Evolutionary conservation across 35 echinoderm and acorn worm genomes (phyloP).

Genomic region (Ptychodera flava): DNA sequence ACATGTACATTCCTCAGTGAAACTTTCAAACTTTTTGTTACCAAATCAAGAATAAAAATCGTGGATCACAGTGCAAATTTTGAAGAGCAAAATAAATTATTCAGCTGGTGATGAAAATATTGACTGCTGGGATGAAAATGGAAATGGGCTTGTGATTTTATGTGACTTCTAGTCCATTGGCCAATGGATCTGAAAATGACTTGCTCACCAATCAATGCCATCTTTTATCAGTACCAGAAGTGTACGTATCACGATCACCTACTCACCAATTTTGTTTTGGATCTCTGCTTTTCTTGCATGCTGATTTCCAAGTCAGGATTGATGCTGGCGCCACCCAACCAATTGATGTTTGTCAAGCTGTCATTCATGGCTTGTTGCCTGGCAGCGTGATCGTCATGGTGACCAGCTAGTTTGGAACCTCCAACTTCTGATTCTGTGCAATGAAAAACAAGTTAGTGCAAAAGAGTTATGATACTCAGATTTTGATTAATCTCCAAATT

Average conservation of each 20-base stretch:
- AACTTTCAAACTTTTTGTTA: not conserved
- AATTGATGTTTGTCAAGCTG: constrained; percentile 95
- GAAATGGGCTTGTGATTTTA: not conserved
- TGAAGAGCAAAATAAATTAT: not conserved
- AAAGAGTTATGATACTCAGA: too few species aligned
- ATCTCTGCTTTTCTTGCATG: constrained; percentile 47
- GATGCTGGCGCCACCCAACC: constrained; percentile 20
- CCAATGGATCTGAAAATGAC: not conserved
- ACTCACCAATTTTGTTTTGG: constrained; percentile 40
- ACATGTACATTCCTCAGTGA: not conserved
- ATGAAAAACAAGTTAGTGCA: too few species aligned
- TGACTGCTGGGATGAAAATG: constrained; percentile 2
- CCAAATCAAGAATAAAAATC: not conserved
- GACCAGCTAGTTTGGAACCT: too few species aligned
- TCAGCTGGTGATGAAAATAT: not conserved
- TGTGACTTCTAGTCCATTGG: not conserved
- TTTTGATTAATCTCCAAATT: too few species aligned
- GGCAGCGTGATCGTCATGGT: too few species aligned
- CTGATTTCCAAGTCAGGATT: not conserved
- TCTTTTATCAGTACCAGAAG: too few species aligned
- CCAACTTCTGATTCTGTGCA: too few species aligned
- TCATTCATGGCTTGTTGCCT: constrained; percentile 47
- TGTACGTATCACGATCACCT: too few species aligned
- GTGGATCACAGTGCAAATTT: not conserved
- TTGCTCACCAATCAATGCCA: too few species aligned